phyloP scores from a whole-genome alignment of 2,113 vertebrate species.

The Dryoscopus gambensis region DNA sequence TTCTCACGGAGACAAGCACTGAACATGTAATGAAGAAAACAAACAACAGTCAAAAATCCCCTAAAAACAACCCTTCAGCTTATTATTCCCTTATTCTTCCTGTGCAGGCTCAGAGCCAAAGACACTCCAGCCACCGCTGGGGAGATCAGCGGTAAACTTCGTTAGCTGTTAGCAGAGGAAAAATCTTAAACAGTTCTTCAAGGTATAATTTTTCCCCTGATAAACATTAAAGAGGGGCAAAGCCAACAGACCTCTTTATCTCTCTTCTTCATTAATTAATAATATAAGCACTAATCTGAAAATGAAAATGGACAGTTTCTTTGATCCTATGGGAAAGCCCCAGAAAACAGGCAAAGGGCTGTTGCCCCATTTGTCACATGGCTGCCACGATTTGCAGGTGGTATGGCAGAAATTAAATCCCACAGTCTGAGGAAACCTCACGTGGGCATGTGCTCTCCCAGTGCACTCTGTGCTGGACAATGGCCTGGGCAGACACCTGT shows the following conservation, averaged over 20 bases:
- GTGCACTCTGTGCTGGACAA: background rate
- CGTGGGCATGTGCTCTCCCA: background rate
- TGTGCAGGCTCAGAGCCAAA: conserved; percentile 13
- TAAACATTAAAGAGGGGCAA: background rate
- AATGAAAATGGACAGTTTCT: background rate
- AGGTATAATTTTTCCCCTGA: background rate
- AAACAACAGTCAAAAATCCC: conserved; percentile 23
- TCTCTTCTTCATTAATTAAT: background rate
- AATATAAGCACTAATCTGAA: background rate
- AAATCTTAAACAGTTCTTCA: background rate
- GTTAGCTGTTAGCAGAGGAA: background rate
- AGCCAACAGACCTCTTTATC: background rate
- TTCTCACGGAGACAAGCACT: background rate
- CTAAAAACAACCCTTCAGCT: background rate
- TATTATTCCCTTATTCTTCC: conserved; percentile 34
- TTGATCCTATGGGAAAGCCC: background rate
- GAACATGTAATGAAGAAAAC: background rate
- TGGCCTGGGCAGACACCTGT: background rate
- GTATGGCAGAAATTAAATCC: background rate
- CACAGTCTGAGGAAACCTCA: background rate
- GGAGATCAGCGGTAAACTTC: background rate
- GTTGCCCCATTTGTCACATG: background rate
- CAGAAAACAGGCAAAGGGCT: background rate
- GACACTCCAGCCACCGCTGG: background rate
- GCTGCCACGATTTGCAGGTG: background rate